Evolutionary conservation across 2,113 vertebrate genomes (phyloP), one percentile per base, ranked within the genome.

Genomic region (Passer domesticus): DNA sequence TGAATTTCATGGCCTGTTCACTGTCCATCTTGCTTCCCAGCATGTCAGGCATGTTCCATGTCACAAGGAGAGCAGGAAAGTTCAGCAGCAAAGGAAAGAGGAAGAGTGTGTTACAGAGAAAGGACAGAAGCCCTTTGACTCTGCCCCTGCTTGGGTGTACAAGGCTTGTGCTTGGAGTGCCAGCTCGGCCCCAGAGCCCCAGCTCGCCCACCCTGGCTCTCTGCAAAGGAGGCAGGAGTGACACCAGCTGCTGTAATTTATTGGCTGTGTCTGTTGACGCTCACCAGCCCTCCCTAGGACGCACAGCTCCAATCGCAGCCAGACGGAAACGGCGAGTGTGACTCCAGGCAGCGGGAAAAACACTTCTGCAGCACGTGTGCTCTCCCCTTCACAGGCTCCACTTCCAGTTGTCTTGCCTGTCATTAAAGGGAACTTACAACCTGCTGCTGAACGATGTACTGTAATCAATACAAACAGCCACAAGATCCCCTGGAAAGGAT

Each of bases 401-500:
- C 77, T 92, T 78, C 77, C 83, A 88, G 76, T 81, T 84, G 89
- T 77, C 76, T 80, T 67, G 77, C 87, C 87, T 74, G 74, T 82
- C 93, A 83, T 84, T 64, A 64, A 73, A 84, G 87, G 87, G 91
- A 92, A 76, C 93, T 89, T 39, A n/a, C 15, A 83, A 7, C 63
- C 31, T 1, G 0, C 44, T 1, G 15, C 77, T 83, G 83, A 91
- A 30, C n/a, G 77, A 91, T 52, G 82, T 12, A 11, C 79, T 49
- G 64, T 12, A 56, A 92, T 73, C 93, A 73, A 79, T 43, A 75
- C 84, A 92, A 87, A 79, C 5, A 79, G 90, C 85, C 94, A 53
- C 2, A 19, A 90, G 76, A 83, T 67, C 49, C 89, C 64, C 78
- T 13, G n/a, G 13, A 87, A 89, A 87, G 88, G 88, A 86, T 12